Evolutionary conservation across 2,113 vertebrate genomes (phyloP).

Genomic region (Tetrao urogallus): DNA sequence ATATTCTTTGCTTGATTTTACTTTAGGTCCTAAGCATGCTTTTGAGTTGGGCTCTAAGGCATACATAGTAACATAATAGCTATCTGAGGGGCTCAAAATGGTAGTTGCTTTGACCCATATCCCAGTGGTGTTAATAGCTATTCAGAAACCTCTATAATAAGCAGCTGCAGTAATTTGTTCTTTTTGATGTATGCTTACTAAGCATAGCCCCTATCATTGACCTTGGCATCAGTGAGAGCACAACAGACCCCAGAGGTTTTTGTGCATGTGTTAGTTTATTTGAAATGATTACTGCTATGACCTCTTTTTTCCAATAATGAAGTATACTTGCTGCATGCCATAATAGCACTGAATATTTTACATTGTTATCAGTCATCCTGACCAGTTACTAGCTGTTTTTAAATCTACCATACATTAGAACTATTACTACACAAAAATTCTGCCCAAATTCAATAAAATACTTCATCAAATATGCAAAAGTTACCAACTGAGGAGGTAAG

Average conservation of each 20-base stretch:
- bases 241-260: not conserved
- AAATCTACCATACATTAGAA: not conserved
- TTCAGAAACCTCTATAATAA: slow-evolving; percentile 5
- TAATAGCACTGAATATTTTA: not conserved
- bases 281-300: not conserved
- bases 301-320: not conserved
- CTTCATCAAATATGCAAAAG: not conserved
- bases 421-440: not conserved
- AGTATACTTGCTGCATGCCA: not conserved
- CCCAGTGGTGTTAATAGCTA: not conserved
- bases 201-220: slow-evolving; percentile 11
- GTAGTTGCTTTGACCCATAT: slow-evolving; percentile 21
- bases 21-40: not conserved
- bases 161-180: slow-evolving; percentile 6
- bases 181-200: not conserved
- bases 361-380: not conserved
- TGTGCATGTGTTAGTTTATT: not conserved
- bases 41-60: not conserved
- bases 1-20: not conserved
- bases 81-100: not conserved
- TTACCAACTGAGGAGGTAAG: accelerated
- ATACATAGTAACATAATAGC: not conserved
- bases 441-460: not conserved
- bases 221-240: not conserved
- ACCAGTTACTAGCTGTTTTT: not conserved